Percentiles rank a stretch among this genome's conserved stretches.
These are phyloP conservation scores for Erannis defoliaria DNA, from an alignment of 2,888 invertebrate genomes.

Conservation along the genomic window DNA sequence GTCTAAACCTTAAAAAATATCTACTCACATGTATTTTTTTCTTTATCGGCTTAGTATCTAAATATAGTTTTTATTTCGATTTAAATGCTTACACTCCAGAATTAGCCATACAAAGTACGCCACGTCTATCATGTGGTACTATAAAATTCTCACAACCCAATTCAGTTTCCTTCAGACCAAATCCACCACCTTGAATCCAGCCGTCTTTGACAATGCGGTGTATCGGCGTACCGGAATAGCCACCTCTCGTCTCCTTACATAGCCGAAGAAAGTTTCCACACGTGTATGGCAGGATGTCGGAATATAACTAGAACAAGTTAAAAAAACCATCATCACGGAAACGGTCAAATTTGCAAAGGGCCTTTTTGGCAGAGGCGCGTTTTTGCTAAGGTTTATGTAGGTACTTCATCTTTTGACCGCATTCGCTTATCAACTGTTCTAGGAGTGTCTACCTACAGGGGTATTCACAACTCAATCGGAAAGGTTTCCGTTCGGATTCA, in stretches of 20 bases:
- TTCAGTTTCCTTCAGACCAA: constrained; percentile 65
- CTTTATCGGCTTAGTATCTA: not conserved
- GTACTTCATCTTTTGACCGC: too few species aligned
- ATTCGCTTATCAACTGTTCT: too few species aligned
- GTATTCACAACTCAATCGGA: too few species aligned
- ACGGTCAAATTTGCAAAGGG: too few species aligned
- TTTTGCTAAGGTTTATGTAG: too few species aligned
- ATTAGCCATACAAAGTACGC: constrained; percentile 91
- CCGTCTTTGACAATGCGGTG: constrained; percentile 89
- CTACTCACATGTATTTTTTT: not conserved
- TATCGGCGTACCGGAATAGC: constrained; percentile 85
- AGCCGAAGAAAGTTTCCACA: constrained; percentile 86
- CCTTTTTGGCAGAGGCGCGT: too few species aligned
- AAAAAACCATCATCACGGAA: not conserved
- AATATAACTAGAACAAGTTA: constrained; percentile 82
- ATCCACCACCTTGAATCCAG: constrained; percentile 91
- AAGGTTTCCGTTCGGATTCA: too few species aligned
- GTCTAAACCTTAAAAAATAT: not conserved
- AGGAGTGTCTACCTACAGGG: too few species aligned
- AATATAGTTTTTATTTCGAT: not conserved
- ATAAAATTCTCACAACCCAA: constrained; percentile 89
- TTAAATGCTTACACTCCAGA: constrained; percentile 76
- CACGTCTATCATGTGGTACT: constrained; percentile 88
- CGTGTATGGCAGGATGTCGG: constrained; percentile 86
- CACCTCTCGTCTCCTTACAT: constrained; percentile 76